These are phyloP conservation scores for Platypus cylindrus DNA, from an alignment of 2,888 invertebrate genomes.

Conservation along the genomic window DNA sequence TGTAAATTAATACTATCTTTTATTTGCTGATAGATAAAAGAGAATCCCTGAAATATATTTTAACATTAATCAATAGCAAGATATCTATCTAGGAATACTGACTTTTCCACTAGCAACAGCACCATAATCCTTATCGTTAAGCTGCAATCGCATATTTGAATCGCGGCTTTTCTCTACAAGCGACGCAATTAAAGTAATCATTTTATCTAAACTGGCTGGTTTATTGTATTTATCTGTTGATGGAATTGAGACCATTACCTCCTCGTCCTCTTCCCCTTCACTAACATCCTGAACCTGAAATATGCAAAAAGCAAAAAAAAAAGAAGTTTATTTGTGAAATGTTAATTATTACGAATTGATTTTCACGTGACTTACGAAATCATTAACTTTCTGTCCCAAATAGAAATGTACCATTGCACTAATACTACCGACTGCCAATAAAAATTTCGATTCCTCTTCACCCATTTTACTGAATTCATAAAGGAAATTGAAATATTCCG, in stretches of 20 bases:
- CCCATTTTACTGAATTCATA: conserved; percentile 94
- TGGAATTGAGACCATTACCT: conserved; percentile 51
- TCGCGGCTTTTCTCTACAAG: conserved; percentile 81
- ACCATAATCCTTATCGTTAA: conserved; percentile 66
- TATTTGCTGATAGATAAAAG: conserved; percentile 89
- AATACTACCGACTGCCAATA: conserved; percentile 77
- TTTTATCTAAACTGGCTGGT: conserved; percentile 86
- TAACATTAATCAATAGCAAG: neutral
- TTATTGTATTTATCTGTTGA: conserved; percentile 67
- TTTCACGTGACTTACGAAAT: conserved; percentile 42
- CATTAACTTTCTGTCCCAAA: conserved; percentile 68
- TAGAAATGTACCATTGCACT: conserved; percentile 87
- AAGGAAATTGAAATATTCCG: conserved; percentile 84
- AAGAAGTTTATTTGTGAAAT: too few species aligned
- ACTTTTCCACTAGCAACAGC: conserved; percentile 80
- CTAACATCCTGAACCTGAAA: conserved; percentile 48
- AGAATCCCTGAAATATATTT: conserved; percentile 59
- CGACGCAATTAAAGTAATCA: conserved; percentile 82
- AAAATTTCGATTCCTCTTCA: conserved; percentile 80
- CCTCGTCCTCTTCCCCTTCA: conserved; percentile 60
- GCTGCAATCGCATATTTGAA: conserved; percentile 56
- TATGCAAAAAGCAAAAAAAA: conserved; percentile 1
- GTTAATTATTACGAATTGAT: neutral
- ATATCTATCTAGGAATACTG: conserved; percentile 13
- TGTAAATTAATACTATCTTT: conserved; percentile 85